Evolutionary conservation across 2,888 invertebrate species (phyloP), one percentile per base, ranked within the genome.

Genomic region (Anorthoa munda): DNA sequence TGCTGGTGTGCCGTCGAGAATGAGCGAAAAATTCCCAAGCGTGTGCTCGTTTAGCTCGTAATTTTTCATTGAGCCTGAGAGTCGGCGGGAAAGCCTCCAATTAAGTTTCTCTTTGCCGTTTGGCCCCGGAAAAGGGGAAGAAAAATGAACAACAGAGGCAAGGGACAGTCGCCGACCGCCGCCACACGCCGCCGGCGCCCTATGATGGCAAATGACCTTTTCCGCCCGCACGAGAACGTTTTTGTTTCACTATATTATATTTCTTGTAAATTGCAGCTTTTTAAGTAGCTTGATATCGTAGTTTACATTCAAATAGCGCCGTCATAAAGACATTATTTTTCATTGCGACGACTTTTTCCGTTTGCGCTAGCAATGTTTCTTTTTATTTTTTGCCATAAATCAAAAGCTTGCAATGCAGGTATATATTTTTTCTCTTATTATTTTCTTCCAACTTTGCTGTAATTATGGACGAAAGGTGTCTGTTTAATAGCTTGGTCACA

Each of bases 51-150:
- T 95, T 96, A 93, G 92, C 95, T 95, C 95, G 95, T 96, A 96
- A 96, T 96, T 96, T 96, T 95, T 96, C 96, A 96, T 96, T 96
- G 96, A 95, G 95, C 92, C 94, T 90, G 93, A 93, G 95, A 94
- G 94, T 94, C 93, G 94, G 92, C 91, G 91, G 92, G 90, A 94
- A 95, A 94, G 94, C 95, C 95, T 94, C 94, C 96, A 96, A 96
- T 96, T 96, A 96, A 96, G 95, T 95, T 95, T 95, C 96, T 95
- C 95, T 95, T 96, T 96, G 94, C 94, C 93, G 94, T 94, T 94
- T 94, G 93, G 91, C 89, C 90, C 90, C 92, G 90, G 92, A 92
- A 94, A 94, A 90, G 90, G 93, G 92, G 91, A 94, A 95, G 95
- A 95, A 94, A 96, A 95, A 95, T 95, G 94, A 93, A 94, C 95